Conservation (phyloP, 1,140 invertebrate genomes). For the Oncopeltus fasciatus region DNA sequence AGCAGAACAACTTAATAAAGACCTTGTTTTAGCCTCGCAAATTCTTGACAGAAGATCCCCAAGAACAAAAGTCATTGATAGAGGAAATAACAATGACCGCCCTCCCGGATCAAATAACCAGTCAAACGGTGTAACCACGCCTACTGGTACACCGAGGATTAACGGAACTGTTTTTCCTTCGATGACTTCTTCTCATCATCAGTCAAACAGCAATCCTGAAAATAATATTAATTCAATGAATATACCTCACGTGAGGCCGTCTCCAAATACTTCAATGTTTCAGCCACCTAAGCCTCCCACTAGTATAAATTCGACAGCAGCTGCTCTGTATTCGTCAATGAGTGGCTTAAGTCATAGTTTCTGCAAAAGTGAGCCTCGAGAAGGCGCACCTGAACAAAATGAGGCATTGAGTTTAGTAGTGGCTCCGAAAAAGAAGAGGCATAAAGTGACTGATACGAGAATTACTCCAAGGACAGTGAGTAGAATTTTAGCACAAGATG, state of each 20-base stretch:
- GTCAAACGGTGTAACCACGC: conserved; percentile 13
- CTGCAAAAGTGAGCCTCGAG: conserved; percentile 45
- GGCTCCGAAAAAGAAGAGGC: conserved; percentile 86
- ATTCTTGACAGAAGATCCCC: conserved; percentile 70
- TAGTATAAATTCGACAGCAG: conserved; percentile 45
- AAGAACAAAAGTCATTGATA: conserved; percentile 58
- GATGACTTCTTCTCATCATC: conserved; percentile 16
- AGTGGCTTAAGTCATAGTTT: conserved; percentile 46
- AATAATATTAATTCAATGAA: conserved; percentile 44
- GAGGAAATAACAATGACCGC: conserved; percentile 33
- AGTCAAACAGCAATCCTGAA: conserved; percentile 32
- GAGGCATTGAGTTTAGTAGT: conserved; percentile 87
- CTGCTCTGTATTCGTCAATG: conserved; percentile 38
- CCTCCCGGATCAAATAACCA: conserved; percentile 30
- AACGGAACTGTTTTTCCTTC: conserved; percentile 34
- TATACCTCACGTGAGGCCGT: conserved; percentile 52
- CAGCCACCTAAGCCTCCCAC: conserved; percentile 60
- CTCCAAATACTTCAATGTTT: conserved; percentile 53
- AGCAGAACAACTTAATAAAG: conserved; percentile 67
- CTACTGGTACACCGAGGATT: conserved; percentile 29
- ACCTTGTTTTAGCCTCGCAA: conserved; percentile 59
- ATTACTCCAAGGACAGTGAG: conserved; percentile 83
- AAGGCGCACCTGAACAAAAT: conserved; percentile 70
- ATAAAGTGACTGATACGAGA: conserved; percentile 92
- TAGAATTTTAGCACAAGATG: conserved; percentile 67